Base-by-base conservation (phyloP, 2,888 invertebrate species). In the Dinocampus coccinellae region DNA sequence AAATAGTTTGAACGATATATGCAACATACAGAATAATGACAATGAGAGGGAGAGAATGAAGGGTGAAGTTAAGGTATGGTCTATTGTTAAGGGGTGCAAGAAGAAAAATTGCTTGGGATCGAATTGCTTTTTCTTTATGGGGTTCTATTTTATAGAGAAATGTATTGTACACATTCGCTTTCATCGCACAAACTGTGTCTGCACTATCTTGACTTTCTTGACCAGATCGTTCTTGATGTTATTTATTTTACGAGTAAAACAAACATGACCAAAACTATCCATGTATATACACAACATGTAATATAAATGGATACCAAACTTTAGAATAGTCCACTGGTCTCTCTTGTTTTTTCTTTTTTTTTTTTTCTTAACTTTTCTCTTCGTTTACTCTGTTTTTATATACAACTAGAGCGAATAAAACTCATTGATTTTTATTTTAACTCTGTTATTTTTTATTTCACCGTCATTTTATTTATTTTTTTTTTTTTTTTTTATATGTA, bases 121-220 rank as follows among this genome's bases (percentile, higher is more conserved):
- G 83, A 87, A 87, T 87, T 87, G 86, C 86, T 87, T 86, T 83
- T 81, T 83, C 83, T 86, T 86, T 84, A 86, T 81, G 82, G 81
- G 74, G 79, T 82, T 82, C 81, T 80, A 75, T 78, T 82, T n/a
- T n/a, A n/a, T n/a, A n/a, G n/a, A 20, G 16, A 65, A 34, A 13
- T 34, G 33, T 26, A 26, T 39, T 36, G 42, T 52, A 24, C 69
- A 64, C 58, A 60, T 57, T 69, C 42, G 10, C 53, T 64, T 67
- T 67, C 20, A 16, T 20, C 16, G 47, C 9, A 47, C 47, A 47
- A 47, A 47, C 16, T 68, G 53, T 33, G n/a, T n/a, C n/a, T n/a
- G 33, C 57, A 47, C 29, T 65, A 62, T 69, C 42, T 64, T 61
- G 39, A 52, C 36, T 58, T 47, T 47, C 68, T 68, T 72, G 72